A percentile compares a stretch with the other conserved stretches of the same genome.
Conservation (phyloP, 2,113 vertebrate genomes). For the Siniperca knerii region DNA sequence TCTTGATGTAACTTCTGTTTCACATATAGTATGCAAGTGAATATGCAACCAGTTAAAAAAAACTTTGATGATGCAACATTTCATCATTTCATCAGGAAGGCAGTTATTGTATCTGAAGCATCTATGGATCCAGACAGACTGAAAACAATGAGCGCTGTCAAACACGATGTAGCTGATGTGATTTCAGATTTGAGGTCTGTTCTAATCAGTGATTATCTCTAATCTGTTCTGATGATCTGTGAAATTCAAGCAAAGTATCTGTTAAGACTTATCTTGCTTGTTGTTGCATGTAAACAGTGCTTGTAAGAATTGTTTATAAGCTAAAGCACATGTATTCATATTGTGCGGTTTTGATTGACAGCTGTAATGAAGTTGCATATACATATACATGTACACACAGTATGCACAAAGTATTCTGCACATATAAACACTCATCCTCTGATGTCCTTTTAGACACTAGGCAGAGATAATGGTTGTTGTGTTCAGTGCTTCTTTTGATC, state of each 20-base stretch:
- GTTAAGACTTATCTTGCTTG: background rate
- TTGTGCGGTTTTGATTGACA: background rate
- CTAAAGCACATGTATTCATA: background rate
- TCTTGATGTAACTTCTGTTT: background rate
- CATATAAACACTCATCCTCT: background rate
- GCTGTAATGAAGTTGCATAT: slow-evolving; percentile 8
- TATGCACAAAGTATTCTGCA: slow-evolving; percentile 1
- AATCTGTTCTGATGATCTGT: slow-evolving; percentile 31
- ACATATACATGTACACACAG: background rate
- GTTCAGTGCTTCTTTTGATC: slow-evolving; percentile 53
- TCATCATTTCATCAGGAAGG: slow-evolving; percentile 20
- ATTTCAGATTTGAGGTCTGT: slow-evolving; percentile 39
- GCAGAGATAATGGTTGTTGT: slow-evolving; percentile 42
- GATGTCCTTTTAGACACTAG: slow-evolving; percentile 8
- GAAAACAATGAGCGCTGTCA: slow-evolving; percentile 1
- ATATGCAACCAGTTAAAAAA: background rate
- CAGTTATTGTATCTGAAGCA: slow-evolving; percentile 29
- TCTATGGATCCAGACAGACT: slow-evolving; percentile 34
- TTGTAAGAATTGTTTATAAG: background rate
- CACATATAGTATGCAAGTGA: background rate
- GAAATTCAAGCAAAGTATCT: background rate
- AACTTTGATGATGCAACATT: background rate
- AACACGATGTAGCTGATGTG: slow-evolving; percentile 27
- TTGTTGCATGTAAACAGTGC: slow-evolving; percentile 21
- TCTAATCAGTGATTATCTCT: slow-evolving; percentile 18